Conservation (phyloP, 2,888 invertebrate species). For the Heliothis peltigera region DNA sequence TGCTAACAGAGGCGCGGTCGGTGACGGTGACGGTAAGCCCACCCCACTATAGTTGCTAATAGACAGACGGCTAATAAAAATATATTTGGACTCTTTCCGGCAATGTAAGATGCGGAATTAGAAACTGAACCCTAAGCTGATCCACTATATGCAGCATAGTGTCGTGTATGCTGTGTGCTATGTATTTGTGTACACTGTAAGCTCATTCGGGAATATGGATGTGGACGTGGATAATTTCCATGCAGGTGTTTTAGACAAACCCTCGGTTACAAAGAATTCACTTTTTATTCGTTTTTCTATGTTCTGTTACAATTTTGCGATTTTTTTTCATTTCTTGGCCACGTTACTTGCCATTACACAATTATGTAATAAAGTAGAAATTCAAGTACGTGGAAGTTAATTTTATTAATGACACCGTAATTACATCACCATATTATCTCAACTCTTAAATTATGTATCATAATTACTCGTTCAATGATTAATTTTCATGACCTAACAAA, state of each 20-base stretch:
- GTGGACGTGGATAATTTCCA: conserved; percentile 29
- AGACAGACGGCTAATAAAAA: too few species aligned
- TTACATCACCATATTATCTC: conserved; percentile 84
- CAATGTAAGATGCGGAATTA: too few species aligned
- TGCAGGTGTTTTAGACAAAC: conserved; percentile 73
- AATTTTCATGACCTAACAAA: conserved; percentile 84
- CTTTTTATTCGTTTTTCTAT: conserved; percentile 89
- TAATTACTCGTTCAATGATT: conserved; percentile 84
- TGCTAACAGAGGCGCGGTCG: too few species aligned
- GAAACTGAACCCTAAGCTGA: not conserved
- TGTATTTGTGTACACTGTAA: not conserved
- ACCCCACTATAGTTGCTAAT: too few species aligned
- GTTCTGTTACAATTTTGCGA: conserved; percentile 88
- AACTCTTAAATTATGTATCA: conserved; percentile 86
- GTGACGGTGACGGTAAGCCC: too few species aligned
- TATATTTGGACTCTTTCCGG: too few species aligned
- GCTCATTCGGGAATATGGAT: conserved; percentile 20
- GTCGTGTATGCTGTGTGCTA: too few species aligned
- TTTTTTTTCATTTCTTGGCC: conserved; percentile 85
- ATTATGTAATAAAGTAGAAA: conserved; percentile 88
- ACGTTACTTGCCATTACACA: conserved; percentile 85
- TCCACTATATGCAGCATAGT: not conserved
- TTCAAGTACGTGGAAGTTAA: conserved; percentile 87
- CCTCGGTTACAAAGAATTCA: conserved; percentile 87
- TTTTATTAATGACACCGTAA: conserved; percentile 88